Conservation (phyloP, 2,888 invertebrate genomes). For the Deilephila porcellus region DNA sequence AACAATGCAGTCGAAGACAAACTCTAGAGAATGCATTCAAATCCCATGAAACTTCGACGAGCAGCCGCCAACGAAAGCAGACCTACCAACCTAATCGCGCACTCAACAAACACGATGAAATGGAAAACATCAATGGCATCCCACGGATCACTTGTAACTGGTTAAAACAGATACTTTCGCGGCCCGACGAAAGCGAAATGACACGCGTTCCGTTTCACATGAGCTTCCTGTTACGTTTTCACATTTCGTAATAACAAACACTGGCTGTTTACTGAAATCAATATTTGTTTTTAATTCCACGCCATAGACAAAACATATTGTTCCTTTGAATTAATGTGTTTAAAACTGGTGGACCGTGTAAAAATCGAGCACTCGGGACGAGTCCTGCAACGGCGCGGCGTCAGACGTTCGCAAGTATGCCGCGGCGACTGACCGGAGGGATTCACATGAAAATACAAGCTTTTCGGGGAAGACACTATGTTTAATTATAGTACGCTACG, state of each 20-base stretch:
- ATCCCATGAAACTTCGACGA: constrained; percentile 41
- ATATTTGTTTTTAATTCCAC: constrained; percentile 11
- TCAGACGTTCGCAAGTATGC: constrained; percentile 64
- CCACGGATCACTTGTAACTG: constrained; percentile 46
- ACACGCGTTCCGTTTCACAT: constrained; percentile 58
- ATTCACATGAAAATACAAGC: constrained; percentile 66
- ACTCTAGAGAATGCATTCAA: constrained; percentile 46
- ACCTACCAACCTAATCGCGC: constrained; percentile 33
- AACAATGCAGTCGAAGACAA: constrained; percentile 28
- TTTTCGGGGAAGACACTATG: constrained; percentile 69
- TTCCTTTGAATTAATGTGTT: constrained; percentile 28
- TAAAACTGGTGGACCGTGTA: constrained; percentile 54
- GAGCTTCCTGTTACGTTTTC: constrained; percentile 56
- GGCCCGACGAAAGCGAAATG: constrained; percentile 56
- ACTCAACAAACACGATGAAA: constrained; percentile 29
- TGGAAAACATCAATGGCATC: constrained; percentile 31
- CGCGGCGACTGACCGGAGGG: constrained; percentile 68
- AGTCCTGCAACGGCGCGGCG: constrained; percentile 72
- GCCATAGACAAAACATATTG: constrained; percentile 10
- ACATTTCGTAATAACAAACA: constrained; percentile 46
- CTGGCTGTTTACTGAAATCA: constrained; percentile 17
- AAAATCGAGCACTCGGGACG: constrained; percentile 61
- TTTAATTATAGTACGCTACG: constrained; percentile 69
- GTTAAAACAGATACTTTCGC: constrained; percentile 54
- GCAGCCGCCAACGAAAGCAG: constrained; percentile 42